These are phyloP conservation scores for Isoperla grammatica DNA, from an alignment of 2,888 invertebrate genomes.

Conservation along the genomic window DNA sequence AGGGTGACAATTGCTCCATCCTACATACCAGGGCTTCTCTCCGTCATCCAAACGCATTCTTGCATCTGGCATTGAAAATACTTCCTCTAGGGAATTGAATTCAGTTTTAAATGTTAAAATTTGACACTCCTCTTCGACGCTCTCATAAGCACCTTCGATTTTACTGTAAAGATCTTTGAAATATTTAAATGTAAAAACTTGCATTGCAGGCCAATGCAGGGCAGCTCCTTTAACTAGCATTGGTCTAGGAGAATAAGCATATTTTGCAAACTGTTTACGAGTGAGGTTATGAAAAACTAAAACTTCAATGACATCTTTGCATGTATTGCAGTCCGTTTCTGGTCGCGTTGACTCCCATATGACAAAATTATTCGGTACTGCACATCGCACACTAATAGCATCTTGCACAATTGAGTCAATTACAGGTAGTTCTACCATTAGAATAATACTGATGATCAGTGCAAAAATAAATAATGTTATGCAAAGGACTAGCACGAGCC, in stretches of 20 bases:
- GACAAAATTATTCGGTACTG: conserved; percentile 76
- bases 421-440: conserved; percentile 34
- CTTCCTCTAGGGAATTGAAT: conserved; percentile 67
- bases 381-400: conserved; percentile 55
- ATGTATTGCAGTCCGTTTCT: conserved; percentile 73
- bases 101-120: conserved; percentile 83
- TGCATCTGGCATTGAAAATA: conserved; percentile 65
- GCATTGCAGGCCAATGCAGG: conserved; percentile 68
- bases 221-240: conserved; percentile 73
- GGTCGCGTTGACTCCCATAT: conserved; percentile 85
- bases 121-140: conserved; percentile 74
- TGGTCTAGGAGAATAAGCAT: conserved; percentile 74
- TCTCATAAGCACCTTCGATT: conserved; percentile 64
- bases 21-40: conserved; percentile 79
- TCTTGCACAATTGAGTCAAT: conserved; percentile 37
- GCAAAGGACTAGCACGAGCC: neutral
- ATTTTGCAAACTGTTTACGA: conserved; percentile 59
- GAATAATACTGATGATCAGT: conserved; percentile 31
- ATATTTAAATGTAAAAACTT: conserved; percentile 58
- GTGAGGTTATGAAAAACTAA: conserved; percentile 63
- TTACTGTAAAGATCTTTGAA: conserved; percentile 61
- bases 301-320: conserved; percentile 61
- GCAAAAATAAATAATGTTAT: conserved; percentile 7
- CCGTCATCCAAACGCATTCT: conserved; percentile 57
- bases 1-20: conserved; percentile 89